Evolutionary conservation across 2,888 invertebrate species (phyloP).

Genomic region (Adelognathus sp.): DNA sequence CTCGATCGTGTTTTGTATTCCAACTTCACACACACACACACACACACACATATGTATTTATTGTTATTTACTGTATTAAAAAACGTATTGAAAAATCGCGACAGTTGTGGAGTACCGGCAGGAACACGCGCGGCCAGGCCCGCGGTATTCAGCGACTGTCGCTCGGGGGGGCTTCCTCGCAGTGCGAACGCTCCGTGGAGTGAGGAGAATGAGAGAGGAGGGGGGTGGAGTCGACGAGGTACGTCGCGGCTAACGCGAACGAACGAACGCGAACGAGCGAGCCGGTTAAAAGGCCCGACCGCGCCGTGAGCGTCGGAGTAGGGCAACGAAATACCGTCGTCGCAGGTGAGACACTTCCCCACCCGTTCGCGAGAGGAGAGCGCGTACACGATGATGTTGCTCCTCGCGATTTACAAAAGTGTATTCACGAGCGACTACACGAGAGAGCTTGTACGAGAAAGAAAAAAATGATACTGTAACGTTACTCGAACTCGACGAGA

Average conservation of each 20-base stretch:
- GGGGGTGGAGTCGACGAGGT: too few species aligned
- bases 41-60: too few species aligned
- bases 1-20: not conserved
- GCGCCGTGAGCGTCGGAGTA: too few species aligned
- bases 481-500: not conserved
- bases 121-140: slow-evolving; percentile 64
- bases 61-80: not conserved
- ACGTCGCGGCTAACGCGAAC: slow-evolving; percentile 48
- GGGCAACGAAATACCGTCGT: slow-evolving; percentile 72
- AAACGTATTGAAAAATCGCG: not conserved
- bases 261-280: slow-evolving; percentile 63
- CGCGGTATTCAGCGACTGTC: slow-evolving; percentile 71
- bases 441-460: slow-evolving; percentile 15
- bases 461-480: not conserved
- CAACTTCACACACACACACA: too few species aligned
- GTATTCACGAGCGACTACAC: not conserved
- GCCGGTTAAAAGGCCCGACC: slow-evolving; percentile 62
- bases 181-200: slow-evolving; percentile 47
- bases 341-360: slow-evolving; percentile 71
- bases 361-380: too few species aligned
- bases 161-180: slow-evolving; percentile 52
- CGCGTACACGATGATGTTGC: slow-evolving; percentile 4
- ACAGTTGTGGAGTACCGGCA: slow-evolving; percentile 45
- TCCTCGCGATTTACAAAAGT: not conserved
- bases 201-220: too few species aligned